Base-by-base conservation (phyloP, 2,113 vertebrate species). In the Cariama cristata region DNA sequence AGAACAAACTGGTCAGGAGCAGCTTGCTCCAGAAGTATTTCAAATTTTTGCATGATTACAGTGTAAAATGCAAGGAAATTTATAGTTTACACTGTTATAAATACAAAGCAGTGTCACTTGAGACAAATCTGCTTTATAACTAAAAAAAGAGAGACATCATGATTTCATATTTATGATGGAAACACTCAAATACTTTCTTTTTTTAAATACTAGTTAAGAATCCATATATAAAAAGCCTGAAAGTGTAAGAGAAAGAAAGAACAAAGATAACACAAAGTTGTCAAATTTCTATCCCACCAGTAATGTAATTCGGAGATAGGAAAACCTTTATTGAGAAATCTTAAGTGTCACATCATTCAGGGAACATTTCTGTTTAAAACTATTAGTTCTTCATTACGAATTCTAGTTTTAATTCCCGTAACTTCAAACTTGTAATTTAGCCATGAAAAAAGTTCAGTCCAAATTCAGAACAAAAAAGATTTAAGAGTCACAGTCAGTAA, bases 101-200 rank as follows among this genome's bases (percentile, higher is more conserved):
- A 98, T 95, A 98, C 44, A 90, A 79, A 86, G 17, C 20, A 60
- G 71, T 88, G 87, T 97, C 96, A 97, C 80, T 79, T 81, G 88
- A 60, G 56, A 92, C 76, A 96, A 94, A 95, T 77, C 84, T 98
- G 87, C 86, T 95, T 93, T 93, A 68, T 42, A 95, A 94, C 94
- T 97, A 98, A 98, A 98, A 97, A 98, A 96, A 98, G 98, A 96
- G 73, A 24, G n/a, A 75, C 82, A 74, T 72, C 94, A 93, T 89
- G 53, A 90, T 75, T 96, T 96, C 95, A 87, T 60, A 88, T 89
- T 94, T 85, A 55, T 83, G 94, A 98, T 94, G 94, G 69, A 98
- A 98, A 96, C 33, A 86, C 52, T 56, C 32, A 44, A 74, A 73
- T 59, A 3, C 11, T 89, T 55, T 28, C 2, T 27, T 74, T 42